phyloP scores from a whole-genome alignment of 2,113 vertebrate species.

The Urocynchramus pylzowi region DNA sequence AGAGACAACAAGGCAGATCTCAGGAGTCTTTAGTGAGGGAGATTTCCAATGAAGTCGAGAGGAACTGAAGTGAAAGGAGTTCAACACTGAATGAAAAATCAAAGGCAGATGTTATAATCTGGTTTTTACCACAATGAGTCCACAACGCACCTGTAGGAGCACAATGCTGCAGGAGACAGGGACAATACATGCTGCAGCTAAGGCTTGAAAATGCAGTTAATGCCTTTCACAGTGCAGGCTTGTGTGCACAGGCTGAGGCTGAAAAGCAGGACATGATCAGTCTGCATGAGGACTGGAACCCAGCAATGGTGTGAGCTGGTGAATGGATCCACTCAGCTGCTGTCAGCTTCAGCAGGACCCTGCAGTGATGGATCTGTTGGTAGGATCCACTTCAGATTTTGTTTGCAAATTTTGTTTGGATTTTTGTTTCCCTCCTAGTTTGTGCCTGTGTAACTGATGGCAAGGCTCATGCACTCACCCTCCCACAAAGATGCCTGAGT shows the following conservation, averaged over 20 bases:
- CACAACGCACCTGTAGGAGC: background rate
- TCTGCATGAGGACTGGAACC: background rate
- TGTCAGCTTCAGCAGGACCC: fast-evolving
- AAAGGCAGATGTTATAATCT: background rate
- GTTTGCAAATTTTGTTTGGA: background rate
- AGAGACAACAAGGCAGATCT: background rate
- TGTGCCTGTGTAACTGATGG: background rate
- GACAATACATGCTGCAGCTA: background rate
- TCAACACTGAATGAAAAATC: background rate
- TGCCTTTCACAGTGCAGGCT: background rate
- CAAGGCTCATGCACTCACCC: background rate
- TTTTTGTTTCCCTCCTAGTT: background rate
- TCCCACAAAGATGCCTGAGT: background rate
- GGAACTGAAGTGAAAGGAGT: background rate
- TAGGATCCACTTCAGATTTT: background rate
- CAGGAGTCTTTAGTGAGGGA: background rate
- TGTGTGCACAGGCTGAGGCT: background rate
- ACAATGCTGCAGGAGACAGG: background rate
- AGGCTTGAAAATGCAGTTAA: background rate
- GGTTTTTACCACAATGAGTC: background rate
- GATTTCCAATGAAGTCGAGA: background rate
- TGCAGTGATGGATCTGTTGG: fast-evolving
- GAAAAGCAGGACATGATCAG: background rate
- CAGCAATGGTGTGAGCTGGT: background rate
- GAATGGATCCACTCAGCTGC: background rate